These are phyloP conservation scores for Pelecanus crispus DNA, from an alignment of 2,113 vertebrate genomes.

Conservation along the genomic window DNA sequence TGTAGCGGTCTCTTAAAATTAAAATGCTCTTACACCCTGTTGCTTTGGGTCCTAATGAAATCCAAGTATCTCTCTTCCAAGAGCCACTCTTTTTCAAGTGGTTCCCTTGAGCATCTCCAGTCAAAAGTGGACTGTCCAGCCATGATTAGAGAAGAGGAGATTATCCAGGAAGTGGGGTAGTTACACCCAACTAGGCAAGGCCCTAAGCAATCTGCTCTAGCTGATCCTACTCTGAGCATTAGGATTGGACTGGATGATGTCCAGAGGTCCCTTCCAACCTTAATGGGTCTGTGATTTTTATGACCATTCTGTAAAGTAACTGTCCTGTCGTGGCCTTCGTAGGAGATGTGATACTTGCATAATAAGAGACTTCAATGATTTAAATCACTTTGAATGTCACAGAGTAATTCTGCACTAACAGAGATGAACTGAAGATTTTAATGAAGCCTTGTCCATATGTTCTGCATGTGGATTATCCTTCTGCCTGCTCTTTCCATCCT, in stretches of 20 bases:
- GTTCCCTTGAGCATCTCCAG: background rate
- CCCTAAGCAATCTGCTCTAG: background rate
- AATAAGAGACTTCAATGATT: background rate
- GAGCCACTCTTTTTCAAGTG: background rate
- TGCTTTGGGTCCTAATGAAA: background rate
- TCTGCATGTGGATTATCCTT: background rate
- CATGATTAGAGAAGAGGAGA: background rate
- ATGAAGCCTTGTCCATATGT: constrained; percentile 4
- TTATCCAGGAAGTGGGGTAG: background rate
- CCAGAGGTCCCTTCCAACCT: background rate
- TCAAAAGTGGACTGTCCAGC: background rate
- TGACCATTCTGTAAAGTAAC: background rate
- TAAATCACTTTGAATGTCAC: background rate
- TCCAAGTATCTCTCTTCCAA: background rate
- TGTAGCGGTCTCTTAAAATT: background rate
- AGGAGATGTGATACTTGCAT: background rate
- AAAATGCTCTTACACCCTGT: background rate
- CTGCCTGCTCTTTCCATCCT: background rate
- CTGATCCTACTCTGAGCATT: background rate
- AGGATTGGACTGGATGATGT: background rate
- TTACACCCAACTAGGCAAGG: background rate
- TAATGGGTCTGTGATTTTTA: background rate
- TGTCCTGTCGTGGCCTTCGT: fast-evolving
- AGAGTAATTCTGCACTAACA: background rate
- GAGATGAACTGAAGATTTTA: background rate